phyloP scores from a whole-genome alignment of 2,888 invertebrate species.

The Aporophyla lueneburgensis region DNA sequence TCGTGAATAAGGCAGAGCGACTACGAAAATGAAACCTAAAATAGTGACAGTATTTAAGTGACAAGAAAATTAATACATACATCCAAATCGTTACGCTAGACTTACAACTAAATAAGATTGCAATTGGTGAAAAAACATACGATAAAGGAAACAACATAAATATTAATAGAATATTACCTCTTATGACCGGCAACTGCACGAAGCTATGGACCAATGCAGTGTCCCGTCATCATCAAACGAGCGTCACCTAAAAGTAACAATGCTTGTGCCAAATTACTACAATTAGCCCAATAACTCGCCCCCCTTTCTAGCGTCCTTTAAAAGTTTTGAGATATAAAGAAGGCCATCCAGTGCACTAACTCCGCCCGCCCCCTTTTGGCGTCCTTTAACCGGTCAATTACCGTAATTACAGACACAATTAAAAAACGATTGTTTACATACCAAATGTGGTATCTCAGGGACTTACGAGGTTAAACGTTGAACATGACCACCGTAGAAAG shows the following conservation, averaged over 20 bases:
- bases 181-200: slow-evolving; percentile 8
- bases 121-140: slow-evolving; percentile 23
- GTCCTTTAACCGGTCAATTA: too few relatives aligned
- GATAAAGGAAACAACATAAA: slow-evolving; percentile 21
- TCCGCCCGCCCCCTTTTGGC: too few relatives aligned
- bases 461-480: too few relatives aligned
- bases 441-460: too few relatives aligned
- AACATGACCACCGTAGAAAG: too few relatives aligned
- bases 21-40: slow-evolving; percentile 26
- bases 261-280: slow-evolving; percentile 12
- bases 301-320: too few relatives aligned
- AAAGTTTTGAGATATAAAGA: too few relatives aligned
- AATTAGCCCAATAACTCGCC: neutral
- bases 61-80: slow-evolving; percentile 29
- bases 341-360: too few relatives aligned
- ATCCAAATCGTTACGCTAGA: slow-evolving; percentile 43
- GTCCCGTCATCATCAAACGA: slow-evolving; percentile 13
- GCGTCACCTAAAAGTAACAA: neutral
- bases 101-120: slow-evolving; percentile 36
- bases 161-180: neutral
- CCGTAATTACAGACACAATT: too few relatives aligned
- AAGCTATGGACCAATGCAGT: slow-evolving; percentile 13
- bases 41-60: slow-evolving; percentile 12
- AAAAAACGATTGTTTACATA: too few relatives aligned
- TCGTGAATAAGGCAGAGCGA: slow-evolving; percentile 28